Conservation (phyloP, 2,113 vertebrate genomes). For the Ailuropoda melanoleuca region DNA sequence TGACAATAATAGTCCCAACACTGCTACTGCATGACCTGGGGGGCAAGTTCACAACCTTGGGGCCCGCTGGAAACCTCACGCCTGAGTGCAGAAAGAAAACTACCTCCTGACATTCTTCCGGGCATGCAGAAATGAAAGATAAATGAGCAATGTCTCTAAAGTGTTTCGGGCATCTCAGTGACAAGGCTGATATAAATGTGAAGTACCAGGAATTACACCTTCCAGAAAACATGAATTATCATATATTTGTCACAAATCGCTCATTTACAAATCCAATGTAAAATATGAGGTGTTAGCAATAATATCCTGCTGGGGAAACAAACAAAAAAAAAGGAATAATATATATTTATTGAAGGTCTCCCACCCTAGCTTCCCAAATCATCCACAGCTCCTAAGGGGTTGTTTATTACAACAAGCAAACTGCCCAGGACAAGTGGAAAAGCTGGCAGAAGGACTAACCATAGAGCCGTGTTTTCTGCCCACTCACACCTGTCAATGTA, state of each 20-base stretch:
- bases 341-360: not conserved
- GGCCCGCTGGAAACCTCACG: not conserved
- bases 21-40: not conserved
- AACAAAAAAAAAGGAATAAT: not conserved
- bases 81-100: not conserved
- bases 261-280: not conserved
- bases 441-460: not conserved
- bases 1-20: not conserved
- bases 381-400: not conserved
- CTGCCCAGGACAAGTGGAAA: not conserved
- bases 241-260: not conserved
- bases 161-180: not conserved
- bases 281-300: not conserved
- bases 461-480: not conserved
- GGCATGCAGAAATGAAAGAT: not conserved
- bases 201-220: not conserved
- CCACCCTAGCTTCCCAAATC: not conserved
- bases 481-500: not conserved
- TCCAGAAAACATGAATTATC: not conserved
- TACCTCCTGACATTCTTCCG: not conserved
- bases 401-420: not conserved
- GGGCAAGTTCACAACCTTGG: not conserved
- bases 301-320: not conserved
- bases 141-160: not conserved
- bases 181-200: not conserved